Evolutionary conservation across 2,113 vertebrate species (phyloP).

Genomic region (Rhipidura dahli): DNA sequence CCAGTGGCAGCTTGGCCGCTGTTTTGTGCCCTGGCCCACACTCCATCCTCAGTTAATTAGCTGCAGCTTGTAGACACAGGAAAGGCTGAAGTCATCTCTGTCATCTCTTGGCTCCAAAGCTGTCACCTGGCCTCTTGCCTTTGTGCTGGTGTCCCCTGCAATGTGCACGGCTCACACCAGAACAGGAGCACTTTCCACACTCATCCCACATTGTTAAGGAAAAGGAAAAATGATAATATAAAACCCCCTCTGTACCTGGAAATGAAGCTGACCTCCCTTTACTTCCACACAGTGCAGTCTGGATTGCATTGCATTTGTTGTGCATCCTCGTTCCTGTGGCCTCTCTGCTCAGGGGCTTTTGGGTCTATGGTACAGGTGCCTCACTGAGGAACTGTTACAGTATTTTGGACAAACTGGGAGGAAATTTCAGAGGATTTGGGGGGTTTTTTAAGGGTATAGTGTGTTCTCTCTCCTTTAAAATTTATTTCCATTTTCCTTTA

Average conservation of each 20-base stretch:
- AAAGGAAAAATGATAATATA: not conserved
- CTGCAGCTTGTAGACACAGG: not conserved
- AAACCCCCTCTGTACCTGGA: not conserved
- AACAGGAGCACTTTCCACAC: not conserved
- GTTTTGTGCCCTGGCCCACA: not conserved
- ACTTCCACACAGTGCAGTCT: accelerated
- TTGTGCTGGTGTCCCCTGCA: not conserved
- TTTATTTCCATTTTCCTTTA: not conserved
- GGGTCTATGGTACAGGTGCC: not conserved
- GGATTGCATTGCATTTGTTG: not conserved
- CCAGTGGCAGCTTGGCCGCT: not conserved
- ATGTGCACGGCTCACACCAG: accelerated
- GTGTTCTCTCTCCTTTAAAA: not conserved
- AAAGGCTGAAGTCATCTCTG: not conserved
- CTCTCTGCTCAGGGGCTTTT: not conserved
- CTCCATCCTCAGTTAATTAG: not conserved
- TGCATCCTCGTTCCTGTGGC: not conserved
- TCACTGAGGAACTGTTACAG: not conserved
- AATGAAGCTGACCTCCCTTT: not conserved
- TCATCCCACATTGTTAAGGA: not conserved
- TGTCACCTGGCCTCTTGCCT: not conserved
- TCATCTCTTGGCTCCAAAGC: not conserved
- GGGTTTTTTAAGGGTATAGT: accelerated
- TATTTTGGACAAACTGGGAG: not conserved
- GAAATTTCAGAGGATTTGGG: not conserved